phyloP scores from a whole-genome alignment of 2,113 vertebrate genomes.

The Mobula birostris region DNA sequence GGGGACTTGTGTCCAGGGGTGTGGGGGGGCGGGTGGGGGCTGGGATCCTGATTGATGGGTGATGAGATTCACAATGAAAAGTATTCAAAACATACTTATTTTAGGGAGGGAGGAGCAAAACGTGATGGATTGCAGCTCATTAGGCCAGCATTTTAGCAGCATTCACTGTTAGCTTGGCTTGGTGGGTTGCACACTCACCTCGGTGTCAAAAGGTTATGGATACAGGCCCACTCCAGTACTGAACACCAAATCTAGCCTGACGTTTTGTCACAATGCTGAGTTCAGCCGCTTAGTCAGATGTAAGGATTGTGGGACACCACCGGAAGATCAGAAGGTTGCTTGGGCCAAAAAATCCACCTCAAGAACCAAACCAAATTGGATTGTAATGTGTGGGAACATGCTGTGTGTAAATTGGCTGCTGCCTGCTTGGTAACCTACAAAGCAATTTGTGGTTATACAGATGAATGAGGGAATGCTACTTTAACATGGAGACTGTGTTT shows the following conservation, averaged over 20 bases:
- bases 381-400: background rate
- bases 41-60: background rate
- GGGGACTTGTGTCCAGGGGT: background rate
- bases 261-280: too few species aligned
- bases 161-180: slow-evolving; percentile 6
- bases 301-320: background rate
- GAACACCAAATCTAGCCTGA: background rate
- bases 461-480: background rate
- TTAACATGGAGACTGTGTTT: background rate
- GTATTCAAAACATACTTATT: background rate
- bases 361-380: background rate
- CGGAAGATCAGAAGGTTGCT: background rate
- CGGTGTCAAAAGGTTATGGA: background rate
- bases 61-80: background rate
- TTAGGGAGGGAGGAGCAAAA: background rate
- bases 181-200: background rate
- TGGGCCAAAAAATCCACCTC: background rate
- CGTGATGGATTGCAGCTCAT: background rate
- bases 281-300: background rate
- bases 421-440: background rate
- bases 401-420: background rate
- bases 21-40: background rate
- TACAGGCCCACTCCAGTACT: background rate
- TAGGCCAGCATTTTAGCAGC: background rate
- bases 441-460: background rate